Base-by-base conservation (phyloP, 2,113 vertebrate species). In the Jacana jacana region DNA sequence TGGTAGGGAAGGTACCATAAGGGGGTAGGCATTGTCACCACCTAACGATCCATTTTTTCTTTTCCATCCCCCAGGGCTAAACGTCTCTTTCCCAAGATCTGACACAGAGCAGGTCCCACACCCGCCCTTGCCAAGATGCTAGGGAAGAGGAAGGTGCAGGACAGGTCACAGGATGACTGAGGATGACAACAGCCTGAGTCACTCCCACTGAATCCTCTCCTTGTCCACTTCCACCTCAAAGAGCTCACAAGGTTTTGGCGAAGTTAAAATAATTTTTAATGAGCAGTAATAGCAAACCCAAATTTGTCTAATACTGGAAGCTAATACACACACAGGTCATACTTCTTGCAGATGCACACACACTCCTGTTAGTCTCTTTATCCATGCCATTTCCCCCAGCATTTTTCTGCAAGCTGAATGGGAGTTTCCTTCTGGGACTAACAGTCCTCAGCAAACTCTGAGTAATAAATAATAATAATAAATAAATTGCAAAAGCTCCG, bases 391-490 rank as follows among this genome's bases (percentile, higher is more conserved):
- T 81, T 87, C 65, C 82, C 69, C 48, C 88, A 71, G 72, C 40
- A 42, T 22, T 95, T 18, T 91, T 82, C 77, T 91, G 77, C 77
- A 75, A 87, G n/a, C 8, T 79, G 61, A 88, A 94, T 31, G 24
- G 35, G n/a, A 88, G 69, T 86, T 72, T 91, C 88, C 81, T 92
- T 81, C 77, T 91, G 88, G 61, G 91, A 86, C 69, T 57, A 79
- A 79, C 48, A 92, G 65, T 81, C 69, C 65, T 81, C 83, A 93
- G 86, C 72, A 93, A 95, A 89, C 69, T 88, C 66, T 76, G 73
- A 88, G 77, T 83, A 97, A 96, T 91, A 96, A 96, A 96, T 93
- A 96, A 91, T 58, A 91, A 92, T 71, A 93, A 93, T 63, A 96
- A 95, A 95, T 88, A 93, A 71, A 86, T 83, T 72, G 66, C 70